Evolutionary conservation across 2,888 invertebrate genomes (phyloP).

Genomic region (Netelia virgata): DNA sequence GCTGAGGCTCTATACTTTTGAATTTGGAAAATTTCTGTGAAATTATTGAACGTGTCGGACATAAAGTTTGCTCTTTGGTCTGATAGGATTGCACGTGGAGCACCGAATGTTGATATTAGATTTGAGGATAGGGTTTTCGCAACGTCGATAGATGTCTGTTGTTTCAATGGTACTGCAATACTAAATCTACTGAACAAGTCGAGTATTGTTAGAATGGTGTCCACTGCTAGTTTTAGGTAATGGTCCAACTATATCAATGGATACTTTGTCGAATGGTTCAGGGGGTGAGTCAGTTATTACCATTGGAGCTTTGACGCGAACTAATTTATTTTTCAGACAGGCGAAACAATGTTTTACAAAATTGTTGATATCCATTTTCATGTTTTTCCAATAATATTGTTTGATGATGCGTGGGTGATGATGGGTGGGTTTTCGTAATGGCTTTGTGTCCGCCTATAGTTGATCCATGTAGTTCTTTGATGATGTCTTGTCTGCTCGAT

Average conservation of each 20-base stretch:
- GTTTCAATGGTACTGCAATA: conserved; percentile 22
- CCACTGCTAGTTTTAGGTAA: conserved; percentile 44
- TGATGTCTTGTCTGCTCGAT: conserved; percentile 35
- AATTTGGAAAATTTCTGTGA: conserved; percentile 30
- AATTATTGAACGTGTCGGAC: conserved; percentile 41
- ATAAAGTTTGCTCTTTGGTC: conserved; percentile 64
- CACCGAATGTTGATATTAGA: conserved; percentile 50
- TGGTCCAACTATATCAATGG: conserved; percentile 65
- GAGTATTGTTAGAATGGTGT: conserved; percentile 50
- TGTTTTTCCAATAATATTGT: conserved; percentile 46
- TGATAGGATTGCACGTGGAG: conserved; percentile 54
- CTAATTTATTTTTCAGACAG: conserved; percentile 53
- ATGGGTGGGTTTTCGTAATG: conserved; percentile 44
- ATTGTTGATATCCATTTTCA: conserved; percentile 41
- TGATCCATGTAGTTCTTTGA: conserved; percentile 49
- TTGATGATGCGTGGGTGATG: conserved; percentile 35
- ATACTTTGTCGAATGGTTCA: conserved; percentile 37
- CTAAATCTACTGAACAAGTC: conserved; percentile 38
- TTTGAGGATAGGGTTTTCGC: conserved; percentile 25
- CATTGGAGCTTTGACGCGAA: conserved; percentile 50
- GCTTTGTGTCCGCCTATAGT: conserved; percentile 57
- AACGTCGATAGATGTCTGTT: conserved; percentile 40
- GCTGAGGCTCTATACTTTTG: conserved; percentile 29
- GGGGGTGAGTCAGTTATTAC: conserved; percentile 48
- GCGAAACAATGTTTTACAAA: conserved; percentile 25